phyloP scores from a whole-genome alignment of 2,888 invertebrate species.

The Lithophane ornitopus region DNA sequence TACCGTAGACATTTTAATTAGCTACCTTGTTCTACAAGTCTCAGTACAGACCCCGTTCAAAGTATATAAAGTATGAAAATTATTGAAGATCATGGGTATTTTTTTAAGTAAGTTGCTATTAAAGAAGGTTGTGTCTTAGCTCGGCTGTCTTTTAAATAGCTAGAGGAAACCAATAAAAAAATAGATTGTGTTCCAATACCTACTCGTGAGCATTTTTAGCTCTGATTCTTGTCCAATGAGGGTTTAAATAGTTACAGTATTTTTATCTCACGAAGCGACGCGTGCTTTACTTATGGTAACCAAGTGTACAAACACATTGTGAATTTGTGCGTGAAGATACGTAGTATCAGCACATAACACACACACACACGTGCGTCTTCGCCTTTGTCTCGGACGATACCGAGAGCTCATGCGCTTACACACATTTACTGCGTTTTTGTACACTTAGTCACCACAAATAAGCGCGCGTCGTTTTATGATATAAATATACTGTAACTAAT shows the following conservation, averaged over 20 bases:
- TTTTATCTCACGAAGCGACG: too few relatives aligned
- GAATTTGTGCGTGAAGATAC: too few relatives aligned
- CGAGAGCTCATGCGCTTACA: too few relatives aligned
- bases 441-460: too few relatives aligned
- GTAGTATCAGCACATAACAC: too few relatives aligned
- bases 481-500: too few relatives aligned
- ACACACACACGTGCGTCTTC: too few relatives aligned
- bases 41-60: constrained; percentile 18
- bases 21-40: constrained; percentile 20
- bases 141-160: neutral
- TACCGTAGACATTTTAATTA: constrained; percentile 55
- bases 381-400: too few relatives aligned
- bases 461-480: too few relatives aligned
- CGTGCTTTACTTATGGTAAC: neutral
- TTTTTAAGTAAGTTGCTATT: neutral
- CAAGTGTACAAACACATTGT: too few relatives aligned
- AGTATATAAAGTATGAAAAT: neutral
- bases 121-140: neutral
- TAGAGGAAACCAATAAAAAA: neutral
- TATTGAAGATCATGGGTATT: neutral
- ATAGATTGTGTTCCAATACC: neutral
- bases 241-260: too few relatives aligned
- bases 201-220: neutral
- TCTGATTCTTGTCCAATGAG: neutral
- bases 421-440: too few relatives aligned